These are phyloP conservation scores for Peribatodes rhomboidaria DNA, from an alignment of 2,888 invertebrate genomes.

Conservation along the genomic window DNA sequence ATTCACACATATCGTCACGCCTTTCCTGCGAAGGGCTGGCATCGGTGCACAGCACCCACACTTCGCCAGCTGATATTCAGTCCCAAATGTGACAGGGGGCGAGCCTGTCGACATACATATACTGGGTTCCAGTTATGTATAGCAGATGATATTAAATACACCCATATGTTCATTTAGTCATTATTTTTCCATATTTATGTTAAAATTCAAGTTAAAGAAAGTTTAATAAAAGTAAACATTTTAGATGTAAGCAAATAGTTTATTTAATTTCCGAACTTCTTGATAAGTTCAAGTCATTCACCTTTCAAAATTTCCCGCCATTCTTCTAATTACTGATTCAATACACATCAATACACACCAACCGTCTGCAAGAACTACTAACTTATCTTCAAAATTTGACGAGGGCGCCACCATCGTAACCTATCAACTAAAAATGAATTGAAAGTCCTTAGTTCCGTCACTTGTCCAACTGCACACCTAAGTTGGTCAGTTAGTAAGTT, in stretches of 20 bases:
- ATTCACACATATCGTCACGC: too few relatives aligned
- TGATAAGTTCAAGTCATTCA: slow-evolving; percentile 10
- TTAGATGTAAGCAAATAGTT: not conserved
- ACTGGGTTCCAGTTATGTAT: too few relatives aligned
- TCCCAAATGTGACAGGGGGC: too few relatives aligned
- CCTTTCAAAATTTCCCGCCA: slow-evolving; percentile 14
- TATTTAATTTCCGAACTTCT: not conserved
- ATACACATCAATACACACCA: slow-evolving; percentile 24
- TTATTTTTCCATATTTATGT: too few relatives aligned
- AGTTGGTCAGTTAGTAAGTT: slow-evolving; percentile 12
- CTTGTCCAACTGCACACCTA: not conserved
- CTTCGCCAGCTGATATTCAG: too few relatives aligned
- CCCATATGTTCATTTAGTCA: too few relatives aligned
- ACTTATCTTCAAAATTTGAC: not conserved
- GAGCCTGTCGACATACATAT: too few relatives aligned
- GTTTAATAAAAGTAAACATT: too few relatives aligned
- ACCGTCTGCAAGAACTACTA: not conserved
- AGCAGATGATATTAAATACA: too few relatives aligned
- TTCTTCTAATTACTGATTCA: slow-evolving; percentile 33
- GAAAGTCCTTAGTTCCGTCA: not conserved
- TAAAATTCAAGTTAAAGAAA: too few relatives aligned
- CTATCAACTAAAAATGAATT: not conserved
- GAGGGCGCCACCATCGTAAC: not conserved
- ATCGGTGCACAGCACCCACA: too few relatives aligned
- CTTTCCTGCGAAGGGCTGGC: too few relatives aligned